Conservation (phyloP, 2,888 invertebrate genomes). For the Leptinotarsa haldemani region DNA sequence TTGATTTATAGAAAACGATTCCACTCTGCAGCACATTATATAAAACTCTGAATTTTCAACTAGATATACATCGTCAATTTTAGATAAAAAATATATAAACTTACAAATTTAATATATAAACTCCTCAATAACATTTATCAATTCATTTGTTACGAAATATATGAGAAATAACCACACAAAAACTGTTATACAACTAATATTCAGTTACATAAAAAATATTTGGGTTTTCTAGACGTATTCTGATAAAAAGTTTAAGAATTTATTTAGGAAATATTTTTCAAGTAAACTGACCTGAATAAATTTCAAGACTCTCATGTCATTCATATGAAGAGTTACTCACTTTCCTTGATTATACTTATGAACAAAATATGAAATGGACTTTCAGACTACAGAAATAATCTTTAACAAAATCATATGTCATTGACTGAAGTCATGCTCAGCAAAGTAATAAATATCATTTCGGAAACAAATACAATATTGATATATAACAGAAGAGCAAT, state of each 20-base stretch:
- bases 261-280: neutral
- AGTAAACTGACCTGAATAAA: no score
- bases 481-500: no score
- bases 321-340: no score
- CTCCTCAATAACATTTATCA: slow-evolving; percentile 25
- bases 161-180: slow-evolving; percentile 34
- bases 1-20: neutral
- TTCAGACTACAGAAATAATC: no score
- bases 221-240: slow-evolving; percentile 51
- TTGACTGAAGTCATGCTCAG: no score
- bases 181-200: slow-evolving; percentile 26
- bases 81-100: slow-evolving; percentile 33
- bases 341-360: no score
- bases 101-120: slow-evolving; percentile 22
- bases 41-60: slow-evolving; percentile 16
- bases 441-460: no score
- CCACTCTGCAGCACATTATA: neutral
- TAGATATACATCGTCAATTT: neutral
- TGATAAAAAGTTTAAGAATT: slow-evolving; percentile 26
- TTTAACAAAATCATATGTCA: no score
- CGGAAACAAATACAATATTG: no score
- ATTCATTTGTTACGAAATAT: slow-evolving; percentile 26
- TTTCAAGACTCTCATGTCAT: no score
- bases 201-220: slow-evolving; percentile 51
- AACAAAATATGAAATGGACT: no score